phyloP scores from a whole-genome alignment of 2,113 vertebrate genomes.

The Patagioenas fasciata region DNA sequence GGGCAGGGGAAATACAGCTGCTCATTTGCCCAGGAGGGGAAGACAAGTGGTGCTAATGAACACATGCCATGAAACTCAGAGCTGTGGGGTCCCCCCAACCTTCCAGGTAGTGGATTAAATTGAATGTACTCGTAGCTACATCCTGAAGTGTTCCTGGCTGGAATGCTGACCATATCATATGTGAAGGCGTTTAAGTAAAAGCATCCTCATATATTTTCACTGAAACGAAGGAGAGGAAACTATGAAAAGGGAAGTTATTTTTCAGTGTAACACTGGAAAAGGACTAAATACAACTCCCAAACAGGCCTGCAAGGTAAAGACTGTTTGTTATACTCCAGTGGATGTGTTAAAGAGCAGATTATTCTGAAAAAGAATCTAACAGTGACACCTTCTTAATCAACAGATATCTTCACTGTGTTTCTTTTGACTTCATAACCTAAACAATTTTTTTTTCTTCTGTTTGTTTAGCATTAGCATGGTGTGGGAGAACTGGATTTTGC shows the following conservation, averaged over 20 bases:
- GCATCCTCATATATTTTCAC: background rate
- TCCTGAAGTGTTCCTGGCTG: background rate
- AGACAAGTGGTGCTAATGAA: background rate
- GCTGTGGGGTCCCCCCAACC: background rate
- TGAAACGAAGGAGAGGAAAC: background rate
- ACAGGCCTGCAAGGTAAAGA: background rate
- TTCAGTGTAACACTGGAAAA: background rate
- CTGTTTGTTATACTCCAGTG: background rate
- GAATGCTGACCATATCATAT: background rate
- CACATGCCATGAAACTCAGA: background rate
- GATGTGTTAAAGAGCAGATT: background rate
- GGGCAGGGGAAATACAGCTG: background rate
- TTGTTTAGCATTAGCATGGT: slow-evolving; percentile 43
- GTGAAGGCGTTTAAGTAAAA: background rate
- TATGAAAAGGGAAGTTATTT: background rate
- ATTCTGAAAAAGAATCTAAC: background rate
- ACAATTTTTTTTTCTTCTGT: background rate
- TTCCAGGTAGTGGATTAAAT: background rate
- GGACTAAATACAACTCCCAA: background rate
- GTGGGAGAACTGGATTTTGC: slow-evolving; percentile 61
- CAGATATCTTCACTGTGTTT: background rate
- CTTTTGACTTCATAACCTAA: slow-evolving; percentile 35
- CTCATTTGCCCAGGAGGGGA: background rate
- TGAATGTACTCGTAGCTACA: background rate
- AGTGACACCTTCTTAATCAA: background rate